These are phyloP conservation scores for Pangasius larnaudii DNA, from an alignment of 2,797 vertebrate genomes.

Conservation along the genomic window DNA sequence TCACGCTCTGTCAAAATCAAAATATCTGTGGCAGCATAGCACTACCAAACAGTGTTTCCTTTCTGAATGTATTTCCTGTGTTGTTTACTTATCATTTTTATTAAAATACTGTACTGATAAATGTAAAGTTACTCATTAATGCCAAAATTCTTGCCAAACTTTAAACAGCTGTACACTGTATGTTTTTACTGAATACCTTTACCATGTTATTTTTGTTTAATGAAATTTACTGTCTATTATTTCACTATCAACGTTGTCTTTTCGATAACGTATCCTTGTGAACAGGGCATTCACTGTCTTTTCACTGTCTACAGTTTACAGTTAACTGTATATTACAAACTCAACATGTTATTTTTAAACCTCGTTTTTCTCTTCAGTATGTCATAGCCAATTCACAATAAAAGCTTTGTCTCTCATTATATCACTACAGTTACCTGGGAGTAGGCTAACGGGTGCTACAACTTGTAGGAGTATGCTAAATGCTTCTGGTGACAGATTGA, in stretches of 20 bases:
- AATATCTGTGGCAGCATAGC: slow-evolving; percentile 33
- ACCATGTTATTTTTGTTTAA: not conserved
- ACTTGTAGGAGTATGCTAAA: not conserved
- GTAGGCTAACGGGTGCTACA: not conserved
- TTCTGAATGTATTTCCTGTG: slow-evolving; percentile 35
- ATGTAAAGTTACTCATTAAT: slow-evolving; percentile 36
- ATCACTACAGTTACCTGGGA: no score
- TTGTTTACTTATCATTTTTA: slow-evolving; percentile 16
- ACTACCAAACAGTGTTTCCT: slow-evolving; percentile 39
- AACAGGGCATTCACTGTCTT: not conserved
- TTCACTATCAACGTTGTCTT: not conserved
- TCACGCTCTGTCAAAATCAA: not conserved
- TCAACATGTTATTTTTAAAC: not conserved
- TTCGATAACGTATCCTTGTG: not conserved
- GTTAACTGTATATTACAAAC: not conserved
- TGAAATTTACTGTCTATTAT: not conserved
- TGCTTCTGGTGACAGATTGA: not conserved
- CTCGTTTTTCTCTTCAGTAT: not conserved
- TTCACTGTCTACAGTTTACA: not conserved
- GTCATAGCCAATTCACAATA: not conserved
- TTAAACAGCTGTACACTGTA: not conserved
- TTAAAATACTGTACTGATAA: not conserved
- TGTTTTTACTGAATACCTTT: not conserved
- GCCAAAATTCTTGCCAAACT: slow-evolving; percentile 43
- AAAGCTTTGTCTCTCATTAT: not conserved